Percentiles rank a stretch among this genome's conserved stretches.
These are phyloP conservation scores for Platygyra sinensis DNA, from an alignment of 64 coral and sea anemone species.

Conservation along the genomic window DNA sequence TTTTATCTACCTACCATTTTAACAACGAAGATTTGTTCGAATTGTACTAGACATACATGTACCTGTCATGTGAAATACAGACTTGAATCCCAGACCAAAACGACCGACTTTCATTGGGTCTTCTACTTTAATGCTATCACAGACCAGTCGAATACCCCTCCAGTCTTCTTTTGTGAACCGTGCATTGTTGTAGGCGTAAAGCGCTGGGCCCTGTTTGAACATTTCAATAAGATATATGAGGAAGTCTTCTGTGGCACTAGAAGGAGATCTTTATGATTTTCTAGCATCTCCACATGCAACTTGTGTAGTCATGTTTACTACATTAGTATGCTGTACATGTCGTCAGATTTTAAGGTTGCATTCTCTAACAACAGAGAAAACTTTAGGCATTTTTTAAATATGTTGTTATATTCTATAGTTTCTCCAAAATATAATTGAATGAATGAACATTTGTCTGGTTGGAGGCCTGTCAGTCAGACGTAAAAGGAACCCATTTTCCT, in stretches of 20 bases:
- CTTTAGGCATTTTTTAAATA: too few relatives aligned
- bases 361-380: too few relatives aligned
- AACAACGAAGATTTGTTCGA: neutral
- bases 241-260: too few relatives aligned
- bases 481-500: neutral
- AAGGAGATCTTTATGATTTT: too few relatives aligned
- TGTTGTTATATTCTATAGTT: too few relatives aligned
- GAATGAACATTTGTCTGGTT: too few relatives aligned
- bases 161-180: conserved; percentile 36
- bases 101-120: conserved; percentile 72
- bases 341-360: too few relatives aligned
- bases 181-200: conserved; percentile 68
- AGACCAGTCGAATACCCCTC: conserved; percentile 49
- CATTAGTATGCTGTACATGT: too few relatives aligned
- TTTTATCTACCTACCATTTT: too few relatives aligned
- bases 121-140: conserved; percentile 64
- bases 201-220: conserved; percentile 44
- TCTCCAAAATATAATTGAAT: too few relatives aligned
- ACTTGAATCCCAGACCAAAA: conserved; percentile 77
- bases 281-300: too few relatives aligned
- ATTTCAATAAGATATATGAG: neutral
- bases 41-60: neutral
- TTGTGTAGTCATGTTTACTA: too few relatives aligned
- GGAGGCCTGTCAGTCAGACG: neutral
- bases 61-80: conserved; percentile 79